These are phyloP conservation scores for Bubo blakistoni DNA, from an alignment of 2,113 vertebrate species.

Conservation along the genomic window DNA sequence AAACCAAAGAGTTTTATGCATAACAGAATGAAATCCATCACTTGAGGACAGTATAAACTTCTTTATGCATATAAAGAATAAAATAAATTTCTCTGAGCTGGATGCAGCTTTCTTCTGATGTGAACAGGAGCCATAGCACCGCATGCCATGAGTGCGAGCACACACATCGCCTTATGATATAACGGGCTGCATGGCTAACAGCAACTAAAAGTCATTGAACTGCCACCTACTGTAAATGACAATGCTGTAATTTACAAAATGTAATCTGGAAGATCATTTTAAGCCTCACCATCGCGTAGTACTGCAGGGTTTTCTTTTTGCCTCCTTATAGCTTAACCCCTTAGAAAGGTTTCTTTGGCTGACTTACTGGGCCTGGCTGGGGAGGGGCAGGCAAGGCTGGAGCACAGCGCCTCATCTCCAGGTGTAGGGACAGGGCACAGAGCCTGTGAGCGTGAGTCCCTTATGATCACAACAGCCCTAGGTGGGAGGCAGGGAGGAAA, in stretches of 20 bases:
- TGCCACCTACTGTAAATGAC: background rate
- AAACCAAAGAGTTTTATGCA: background rate
- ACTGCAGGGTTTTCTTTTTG: background rate
- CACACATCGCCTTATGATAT: accelerated
- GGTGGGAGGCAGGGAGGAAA: background rate
- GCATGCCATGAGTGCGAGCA: background rate
- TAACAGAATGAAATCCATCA: background rate
- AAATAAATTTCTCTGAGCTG: background rate
- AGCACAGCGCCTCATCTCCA: background rate
- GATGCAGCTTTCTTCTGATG: background rate
- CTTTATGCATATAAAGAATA: background rate
- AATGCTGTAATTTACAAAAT: background rate
- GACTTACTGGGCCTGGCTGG: background rate
- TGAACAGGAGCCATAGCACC: background rate
- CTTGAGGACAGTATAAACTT: background rate
- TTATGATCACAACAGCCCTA: background rate
- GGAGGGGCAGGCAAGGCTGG: background rate
- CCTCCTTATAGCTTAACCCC: background rate
- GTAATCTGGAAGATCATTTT: background rate
- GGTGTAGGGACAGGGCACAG: background rate
- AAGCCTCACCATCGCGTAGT: background rate
- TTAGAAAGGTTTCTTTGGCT: background rate
- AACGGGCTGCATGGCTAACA: background rate
- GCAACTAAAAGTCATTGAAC: background rate
- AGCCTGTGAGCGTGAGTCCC: background rate